These are phyloP conservation scores for Lanius collurio DNA, from an alignment of 2,113 vertebrate species.

Conservation along the genomic window DNA sequence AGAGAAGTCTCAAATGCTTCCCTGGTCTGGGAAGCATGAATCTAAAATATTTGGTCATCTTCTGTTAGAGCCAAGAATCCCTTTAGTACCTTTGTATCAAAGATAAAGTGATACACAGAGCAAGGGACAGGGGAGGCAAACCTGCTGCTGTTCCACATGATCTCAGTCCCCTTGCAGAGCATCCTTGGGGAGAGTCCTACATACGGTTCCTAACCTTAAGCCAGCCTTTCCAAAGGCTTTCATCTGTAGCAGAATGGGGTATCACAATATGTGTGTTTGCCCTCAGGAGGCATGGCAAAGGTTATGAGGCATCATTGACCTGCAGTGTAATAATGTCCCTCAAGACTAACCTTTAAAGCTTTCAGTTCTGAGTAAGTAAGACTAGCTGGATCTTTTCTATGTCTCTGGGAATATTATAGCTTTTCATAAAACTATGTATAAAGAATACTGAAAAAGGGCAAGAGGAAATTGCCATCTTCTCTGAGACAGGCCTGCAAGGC, in stretches of 20 bases:
- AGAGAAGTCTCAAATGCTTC: not conserved
- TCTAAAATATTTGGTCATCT: not conserved
- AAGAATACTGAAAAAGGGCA: constrained; percentile 64
- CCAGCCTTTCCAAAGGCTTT: constrained; percentile 58
- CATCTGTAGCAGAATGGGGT: constrained; percentile 11
- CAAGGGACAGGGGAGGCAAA: not conserved
- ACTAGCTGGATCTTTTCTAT: constrained; percentile 55
- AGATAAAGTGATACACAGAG: not conserved
- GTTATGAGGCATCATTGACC: constrained; percentile 70
- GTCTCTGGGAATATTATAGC: constrained; percentile 67
- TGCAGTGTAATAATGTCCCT: constrained; percentile 63
- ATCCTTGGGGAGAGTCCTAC: constrained; percentile 15
- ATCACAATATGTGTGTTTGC: constrained; percentile 56
- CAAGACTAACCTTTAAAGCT: constrained; percentile 73
- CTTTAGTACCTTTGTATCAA: constrained; percentile 24
- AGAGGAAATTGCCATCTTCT: constrained; percentile 59
- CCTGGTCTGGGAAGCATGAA: not conserved
- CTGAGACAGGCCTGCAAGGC: constrained; percentile 28
- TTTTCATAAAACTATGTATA: constrained; percentile 60
- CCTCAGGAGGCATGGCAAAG: constrained; percentile 58
- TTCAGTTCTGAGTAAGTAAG: constrained; percentile 63
- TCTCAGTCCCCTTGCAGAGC: constrained; percentile 1
- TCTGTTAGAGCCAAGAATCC: constrained; percentile 3
- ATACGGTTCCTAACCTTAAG: constrained; percentile 33
- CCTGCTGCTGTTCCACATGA: not conserved